Evolutionary conservation across 2,888 invertebrate genomes (phyloP), one percentile per base, ranked within the genome.

Genomic region (Synergus laeviventris): DNA sequence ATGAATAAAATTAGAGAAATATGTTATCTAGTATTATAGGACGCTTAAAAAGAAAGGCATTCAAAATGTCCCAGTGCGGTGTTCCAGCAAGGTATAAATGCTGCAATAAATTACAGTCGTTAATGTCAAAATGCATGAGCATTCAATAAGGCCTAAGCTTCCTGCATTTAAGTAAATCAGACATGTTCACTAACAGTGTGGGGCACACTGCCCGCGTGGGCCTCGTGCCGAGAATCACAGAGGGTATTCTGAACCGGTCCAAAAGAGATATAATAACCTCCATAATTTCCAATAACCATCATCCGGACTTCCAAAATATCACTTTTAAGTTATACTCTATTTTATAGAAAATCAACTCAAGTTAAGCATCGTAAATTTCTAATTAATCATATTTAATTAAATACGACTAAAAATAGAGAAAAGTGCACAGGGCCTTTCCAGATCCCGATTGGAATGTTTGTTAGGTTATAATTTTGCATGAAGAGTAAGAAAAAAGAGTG

Each of bases 101-200:
- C 7, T 59, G 24, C 59, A 59, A 24, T 24, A 24, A 24, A 24
- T 59, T 81, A 81, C 78, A 81, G 86, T 86, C 84, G 85, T 88
- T 88, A 87, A 86, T 80, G 85, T 86, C 85, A 84, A 82, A 82
- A 85, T 79, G 80, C 82, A 86, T 82, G 86, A 87, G 84, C 84
- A 85, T 87, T 86, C 84, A 85, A 87, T 86, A 85, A 85, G 78
- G 79, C 82, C 76, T 78, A 76, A 73, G 81, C 80, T 73, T 78
- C 76, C 78, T 76, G 82, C 79, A 81, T n/a, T n/a, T 84, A 87
- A 86, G 84, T 86, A 86, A 86, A 88, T 87, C 85, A 84, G 82
- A 81, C 83, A 84, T 80, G 82, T 78, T 70, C 70, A 61, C 77
- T 54, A 59, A 14, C 42, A 14, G 42, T 42, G 14, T 42, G 76